A percentile compares a stretch with the other conserved stretches of the same genome.
phyloP scores from a whole-genome alignment of 2,888 invertebrate genomes.

The Halictus quadricinctus region DNA sequence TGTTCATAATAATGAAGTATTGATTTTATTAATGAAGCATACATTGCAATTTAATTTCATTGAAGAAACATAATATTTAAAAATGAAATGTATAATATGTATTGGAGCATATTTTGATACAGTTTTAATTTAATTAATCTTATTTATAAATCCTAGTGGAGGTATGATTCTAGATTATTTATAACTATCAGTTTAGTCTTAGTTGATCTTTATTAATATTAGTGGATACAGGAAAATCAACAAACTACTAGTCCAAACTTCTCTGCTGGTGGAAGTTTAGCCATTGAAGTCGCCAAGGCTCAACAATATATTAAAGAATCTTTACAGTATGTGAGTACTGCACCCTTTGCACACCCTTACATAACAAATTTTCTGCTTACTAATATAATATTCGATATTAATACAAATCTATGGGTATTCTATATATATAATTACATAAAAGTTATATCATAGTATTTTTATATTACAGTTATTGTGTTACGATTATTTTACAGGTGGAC shows the following conservation, averaged over 20 bases:
- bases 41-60: not conserved
- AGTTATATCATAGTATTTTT: not conserved
- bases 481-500: constrained; percentile 85
- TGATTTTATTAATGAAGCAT: not conserved
- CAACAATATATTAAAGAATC: constrained; percentile 90
- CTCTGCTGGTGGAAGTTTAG: constrained; percentile 84
- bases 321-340: constrained; percentile 83
- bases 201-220: constrained; percentile 77
- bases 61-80: not conserved
- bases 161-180: constrained; percentile 63
- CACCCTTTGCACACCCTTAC: constrained; percentile 69
- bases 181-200: constrained; percentile 71
- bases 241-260: constrained; percentile 74
- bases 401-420: constrained; percentile 27
- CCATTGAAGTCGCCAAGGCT: constrained; percentile 93
- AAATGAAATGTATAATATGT: not conserved
- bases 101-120: not conserved
- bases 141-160: constrained; percentile 52
- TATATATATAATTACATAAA: not conserved
- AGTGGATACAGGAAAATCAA: constrained; percentile 78
- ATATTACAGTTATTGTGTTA: not conserved
- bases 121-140: not conserved
- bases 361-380: constrained; percentile 62
- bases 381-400: constrained; percentile 55
- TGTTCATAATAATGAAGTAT: not conserved